Evolutionary conservation across 2,113 vertebrate genomes (phyloP).

Genomic region (Fulmarus glacialis): DNA sequence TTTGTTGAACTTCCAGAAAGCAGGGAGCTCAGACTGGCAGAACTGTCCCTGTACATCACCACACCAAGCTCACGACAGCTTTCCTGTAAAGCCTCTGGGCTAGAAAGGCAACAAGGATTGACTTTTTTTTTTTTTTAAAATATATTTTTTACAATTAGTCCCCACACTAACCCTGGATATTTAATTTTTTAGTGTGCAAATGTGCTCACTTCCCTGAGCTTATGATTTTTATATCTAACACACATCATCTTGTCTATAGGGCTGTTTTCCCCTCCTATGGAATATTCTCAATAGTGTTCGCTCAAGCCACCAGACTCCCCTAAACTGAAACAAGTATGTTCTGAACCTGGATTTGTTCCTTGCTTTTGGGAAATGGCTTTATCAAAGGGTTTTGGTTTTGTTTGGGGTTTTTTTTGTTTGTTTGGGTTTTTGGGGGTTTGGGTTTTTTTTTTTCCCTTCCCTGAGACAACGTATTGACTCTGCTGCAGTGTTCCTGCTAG

Average conservation of each 20-base stretch:
- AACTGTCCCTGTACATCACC: neutral
- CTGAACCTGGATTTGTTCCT: neutral
- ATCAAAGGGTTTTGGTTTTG: neutral
- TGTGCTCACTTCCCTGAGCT: neutral
- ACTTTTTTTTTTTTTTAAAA: neutral
- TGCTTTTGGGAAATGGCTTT: neutral
- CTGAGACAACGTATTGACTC: neutral
- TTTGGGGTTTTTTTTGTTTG: too few species aligned
- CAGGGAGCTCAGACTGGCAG: rapidly evolving
- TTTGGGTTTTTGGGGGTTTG: too few species aligned
- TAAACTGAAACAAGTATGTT: neutral
- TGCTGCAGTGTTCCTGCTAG: neutral
- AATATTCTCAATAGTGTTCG: neutral
- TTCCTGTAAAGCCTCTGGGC: neutral
- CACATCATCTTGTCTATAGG: neutral
- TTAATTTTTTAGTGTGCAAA: neutral
- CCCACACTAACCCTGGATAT: neutral
- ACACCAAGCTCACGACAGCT: neutral
- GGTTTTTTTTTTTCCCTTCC: neutral
- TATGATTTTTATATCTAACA: neutral
- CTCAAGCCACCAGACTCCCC: neutral
- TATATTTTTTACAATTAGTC: neutral
- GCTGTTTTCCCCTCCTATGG: rapidly evolving
- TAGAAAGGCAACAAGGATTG: neutral
- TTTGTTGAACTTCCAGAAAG: neutral